phyloP scores from a whole-genome alignment of 2,797 vertebrate genomes.

The Sebastolobus alascanus region DNA sequence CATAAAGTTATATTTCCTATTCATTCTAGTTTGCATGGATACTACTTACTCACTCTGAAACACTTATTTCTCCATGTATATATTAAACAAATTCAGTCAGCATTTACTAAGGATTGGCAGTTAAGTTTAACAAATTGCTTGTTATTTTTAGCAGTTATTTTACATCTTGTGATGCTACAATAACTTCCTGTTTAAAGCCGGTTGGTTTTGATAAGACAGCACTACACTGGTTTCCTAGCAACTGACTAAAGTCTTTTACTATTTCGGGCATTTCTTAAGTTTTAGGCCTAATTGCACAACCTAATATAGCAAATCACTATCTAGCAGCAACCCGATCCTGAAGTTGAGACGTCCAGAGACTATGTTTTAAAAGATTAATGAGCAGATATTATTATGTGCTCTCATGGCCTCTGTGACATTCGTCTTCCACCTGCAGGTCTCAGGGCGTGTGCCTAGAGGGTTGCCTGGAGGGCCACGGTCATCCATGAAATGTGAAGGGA shows the following conservation, averaged over 20 bases:
- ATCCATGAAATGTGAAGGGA: constrained; percentile 26
- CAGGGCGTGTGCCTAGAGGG: constrained; percentile 26
- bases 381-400: constrained; percentile 24
- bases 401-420: constrained; percentile 50
- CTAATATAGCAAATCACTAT: neutral
- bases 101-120: neutral
- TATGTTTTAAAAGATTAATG: constrained; percentile 52
- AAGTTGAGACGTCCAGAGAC: constrained; percentile 17
- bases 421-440: constrained; percentile 30
- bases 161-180: neutral
- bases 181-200: neutral
- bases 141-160: neutral
- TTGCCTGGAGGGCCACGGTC: constrained; percentile 21
- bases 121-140: neutral
- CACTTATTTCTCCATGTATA: neutral
- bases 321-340: constrained; percentile 8
- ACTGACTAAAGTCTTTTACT: neutral
- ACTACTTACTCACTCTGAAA: neutral
- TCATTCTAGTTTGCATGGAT: neutral
- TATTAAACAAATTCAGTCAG: neutral
- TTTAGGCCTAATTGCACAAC: neutral
- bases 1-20: neutral
- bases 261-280: neutral
- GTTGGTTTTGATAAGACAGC: neutral
- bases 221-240: neutral